These are phyloP conservation scores for Drosophila affinis DNA, from an alignment of 2,888 invertebrate species.

Conservation along the genomic window DNA sequence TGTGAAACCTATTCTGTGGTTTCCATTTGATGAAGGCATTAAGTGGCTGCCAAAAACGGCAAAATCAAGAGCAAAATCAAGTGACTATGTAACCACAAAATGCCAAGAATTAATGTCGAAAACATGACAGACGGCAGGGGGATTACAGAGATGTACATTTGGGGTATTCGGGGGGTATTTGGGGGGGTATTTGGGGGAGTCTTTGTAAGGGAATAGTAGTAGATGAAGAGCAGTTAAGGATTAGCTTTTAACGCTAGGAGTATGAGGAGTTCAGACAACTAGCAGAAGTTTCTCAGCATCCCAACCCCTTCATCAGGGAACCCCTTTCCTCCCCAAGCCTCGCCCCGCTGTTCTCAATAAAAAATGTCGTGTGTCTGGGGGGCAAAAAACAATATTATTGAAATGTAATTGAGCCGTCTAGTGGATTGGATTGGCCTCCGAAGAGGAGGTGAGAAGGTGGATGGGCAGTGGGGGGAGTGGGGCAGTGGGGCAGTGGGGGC, in stretches of 20 bases:
- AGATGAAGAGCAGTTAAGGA: not conserved
- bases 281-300: no score
- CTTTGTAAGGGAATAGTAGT: not conserved
- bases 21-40: not conserved
- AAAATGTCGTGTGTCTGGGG: not conserved
- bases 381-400: not conserved
- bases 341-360: not conserved
- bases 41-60: not conserved
- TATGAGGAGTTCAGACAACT: not conserved
- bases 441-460: not conserved
- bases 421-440: not conserved
- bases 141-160: not conserved
- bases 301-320: no score
- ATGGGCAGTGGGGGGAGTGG: no score
- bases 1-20: not conserved
- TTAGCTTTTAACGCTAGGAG: no score
- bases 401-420: not conserved
- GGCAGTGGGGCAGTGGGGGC: no score
- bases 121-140: not conserved
- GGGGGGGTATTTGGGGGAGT: no score
- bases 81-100: not conserved
- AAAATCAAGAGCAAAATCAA: not conserved
- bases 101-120: not conserved
- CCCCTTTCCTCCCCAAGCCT: no score
- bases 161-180: not conserved